These are phyloP conservation scores for Synanthedon myopaeformis DNA, from an alignment of 2,888 invertebrate genomes.

Conservation along the genomic window DNA sequence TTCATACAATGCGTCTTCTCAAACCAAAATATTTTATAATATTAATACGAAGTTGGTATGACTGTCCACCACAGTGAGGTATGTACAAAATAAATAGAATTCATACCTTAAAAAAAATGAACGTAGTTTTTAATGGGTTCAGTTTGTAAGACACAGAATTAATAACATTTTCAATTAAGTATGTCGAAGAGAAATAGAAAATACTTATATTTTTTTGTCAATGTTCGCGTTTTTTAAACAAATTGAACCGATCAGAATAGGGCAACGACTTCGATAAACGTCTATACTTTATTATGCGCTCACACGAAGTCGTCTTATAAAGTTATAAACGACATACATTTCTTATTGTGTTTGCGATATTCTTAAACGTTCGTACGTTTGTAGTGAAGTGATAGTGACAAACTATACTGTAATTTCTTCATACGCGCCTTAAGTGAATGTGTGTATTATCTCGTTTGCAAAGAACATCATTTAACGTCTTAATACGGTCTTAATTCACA, in stretches of 20 bases:
- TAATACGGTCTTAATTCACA: conserved; percentile 1
- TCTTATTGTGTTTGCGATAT: conserved; percentile 27
- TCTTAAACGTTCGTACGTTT: conserved; percentile 24
- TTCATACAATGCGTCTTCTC: too few relatives aligned
- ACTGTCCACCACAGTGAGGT: too few relatives aligned
- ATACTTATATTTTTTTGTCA: too few relatives aligned
- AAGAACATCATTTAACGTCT: background rate
- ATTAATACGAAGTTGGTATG: too few relatives aligned
- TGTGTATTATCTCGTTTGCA: too few relatives aligned
- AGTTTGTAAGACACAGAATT: too few relatives aligned
- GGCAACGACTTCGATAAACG: conserved; percentile 38
- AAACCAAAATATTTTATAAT: too few relatives aligned
- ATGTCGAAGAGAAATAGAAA: too few relatives aligned
- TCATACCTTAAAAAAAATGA: too few relatives aligned
- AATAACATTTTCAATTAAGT: too few relatives aligned
- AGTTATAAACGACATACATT: conserved; percentile 39
- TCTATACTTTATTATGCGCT: conserved; percentile 40
- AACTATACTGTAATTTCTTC: conserved; percentile 23
- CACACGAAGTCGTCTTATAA: conserved; percentile 41
- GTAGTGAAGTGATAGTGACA: conserved; percentile 20
- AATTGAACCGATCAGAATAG: conserved; percentile 29
- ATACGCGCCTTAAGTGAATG: conserved; percentile 8
- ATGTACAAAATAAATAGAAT: too few relatives aligned
- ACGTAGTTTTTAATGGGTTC: too few relatives aligned
- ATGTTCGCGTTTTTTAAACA: background rate